phyloP scores from a whole-genome alignment of 2,888 invertebrate species.

The Epinotia brunnichana region DNA sequence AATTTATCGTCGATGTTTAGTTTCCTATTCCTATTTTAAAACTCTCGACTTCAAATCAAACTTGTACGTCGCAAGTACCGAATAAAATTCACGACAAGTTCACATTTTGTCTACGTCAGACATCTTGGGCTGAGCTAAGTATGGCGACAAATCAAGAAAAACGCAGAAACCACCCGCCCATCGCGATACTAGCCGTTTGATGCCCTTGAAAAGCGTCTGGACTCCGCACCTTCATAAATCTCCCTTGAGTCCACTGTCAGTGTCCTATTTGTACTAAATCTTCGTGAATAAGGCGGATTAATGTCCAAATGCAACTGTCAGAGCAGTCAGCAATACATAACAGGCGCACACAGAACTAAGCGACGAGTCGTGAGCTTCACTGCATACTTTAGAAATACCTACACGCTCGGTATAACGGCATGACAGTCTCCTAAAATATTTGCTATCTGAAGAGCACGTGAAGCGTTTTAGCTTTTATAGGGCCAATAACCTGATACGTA shows the following conservation, averaged over 20 bases:
- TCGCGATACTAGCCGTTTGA: slow-evolving; percentile 21
- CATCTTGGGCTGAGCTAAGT: slow-evolving; percentile 19
- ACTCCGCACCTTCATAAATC: slow-evolving; percentile 64
- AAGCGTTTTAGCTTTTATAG: slow-evolving; percentile 40
- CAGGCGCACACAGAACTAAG: slow-evolving; percentile 11
- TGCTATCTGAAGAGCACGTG: slow-evolving; percentile 37
- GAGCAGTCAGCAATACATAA: slow-evolving; percentile 35
- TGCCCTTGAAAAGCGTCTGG: slow-evolving; percentile 51
- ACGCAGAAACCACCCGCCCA: slow-evolving; percentile 23
- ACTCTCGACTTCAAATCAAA: background rate
- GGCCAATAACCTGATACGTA: slow-evolving; percentile 41
- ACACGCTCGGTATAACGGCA: background rate
- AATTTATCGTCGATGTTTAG: background rate
- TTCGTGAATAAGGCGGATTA: slow-evolving; percentile 56
- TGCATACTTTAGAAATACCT: slow-evolving; percentile 19
- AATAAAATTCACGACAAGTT: slow-evolving; percentile 17
- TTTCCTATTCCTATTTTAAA: slow-evolving; percentile 10
- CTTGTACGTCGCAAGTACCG: background rate
- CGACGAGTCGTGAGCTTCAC: slow-evolving; percentile 18
- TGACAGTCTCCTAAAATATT: slow-evolving; percentile 32
- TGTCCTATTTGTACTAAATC: slow-evolving; percentile 61
- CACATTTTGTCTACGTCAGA: slow-evolving; percentile 26
- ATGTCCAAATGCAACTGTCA: slow-evolving; percentile 49
- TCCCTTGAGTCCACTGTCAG: slow-evolving; percentile 58
- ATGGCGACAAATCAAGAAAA: slow-evolving; percentile 40